Evolutionary conservation across 2,113 vertebrate species (phyloP).

Genomic region (Stictonetta naevosa): DNA sequence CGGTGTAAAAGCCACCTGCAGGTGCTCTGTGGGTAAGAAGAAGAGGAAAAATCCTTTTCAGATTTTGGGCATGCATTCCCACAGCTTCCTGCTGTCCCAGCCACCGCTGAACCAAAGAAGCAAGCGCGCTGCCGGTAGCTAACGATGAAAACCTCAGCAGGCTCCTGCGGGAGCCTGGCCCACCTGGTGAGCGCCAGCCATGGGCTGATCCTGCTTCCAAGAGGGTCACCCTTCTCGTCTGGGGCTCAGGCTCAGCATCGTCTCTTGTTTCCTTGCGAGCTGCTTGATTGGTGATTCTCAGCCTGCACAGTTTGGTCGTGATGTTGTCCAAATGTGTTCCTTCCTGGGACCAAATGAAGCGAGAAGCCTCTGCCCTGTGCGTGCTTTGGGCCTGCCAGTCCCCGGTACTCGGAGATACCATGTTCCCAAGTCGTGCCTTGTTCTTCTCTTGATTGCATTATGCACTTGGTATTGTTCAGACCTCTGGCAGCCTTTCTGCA

Average conservation of each 20-base stretch:
- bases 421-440: not conserved
- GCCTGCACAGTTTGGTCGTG: not conserved
- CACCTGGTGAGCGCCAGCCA: not conserved
- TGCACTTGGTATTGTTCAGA: not conserved
- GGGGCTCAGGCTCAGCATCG: not conserved
- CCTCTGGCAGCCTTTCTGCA: not conserved
- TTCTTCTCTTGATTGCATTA: not conserved
- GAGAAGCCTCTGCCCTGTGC: not conserved
- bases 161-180: not conserved
- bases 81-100: slow-evolving; percentile 16
- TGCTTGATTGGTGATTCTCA: not conserved
- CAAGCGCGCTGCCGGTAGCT: not conserved
- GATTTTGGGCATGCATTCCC: not conserved
- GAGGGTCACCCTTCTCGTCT: not conserved
- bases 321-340: not conserved
- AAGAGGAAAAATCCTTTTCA: slow-evolving; percentile 7
- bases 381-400: not conserved
- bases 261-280: not conserved
- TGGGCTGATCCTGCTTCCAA: not conserved
- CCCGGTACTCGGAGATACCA: not conserved
- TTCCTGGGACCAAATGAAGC: not conserved
- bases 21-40: not conserved
- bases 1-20: not conserved
- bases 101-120: not conserved
- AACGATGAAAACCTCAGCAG: not conserved